Percentiles rank a stretch among this genome's conserved stretches.
phyloP scores from a whole-genome alignment of 2,797 vertebrate genomes.

The Chloroceryle inda region DNA sequence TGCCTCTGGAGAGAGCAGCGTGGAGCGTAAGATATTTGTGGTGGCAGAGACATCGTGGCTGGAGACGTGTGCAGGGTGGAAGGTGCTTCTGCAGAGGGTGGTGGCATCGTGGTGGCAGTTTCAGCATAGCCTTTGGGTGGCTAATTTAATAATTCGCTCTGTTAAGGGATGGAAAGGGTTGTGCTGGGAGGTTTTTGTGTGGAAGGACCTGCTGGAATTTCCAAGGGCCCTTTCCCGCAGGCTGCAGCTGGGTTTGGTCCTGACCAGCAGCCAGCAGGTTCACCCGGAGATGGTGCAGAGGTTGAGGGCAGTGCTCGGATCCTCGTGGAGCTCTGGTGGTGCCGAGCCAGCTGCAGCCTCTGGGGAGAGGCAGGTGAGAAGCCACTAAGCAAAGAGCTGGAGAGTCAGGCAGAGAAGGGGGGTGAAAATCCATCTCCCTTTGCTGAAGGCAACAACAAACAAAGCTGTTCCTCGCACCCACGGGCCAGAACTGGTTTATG shows the following conservation, averaged over 20 bases:
- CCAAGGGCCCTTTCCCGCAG: background rate
- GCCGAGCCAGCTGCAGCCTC: background rate
- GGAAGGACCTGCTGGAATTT: background rate
- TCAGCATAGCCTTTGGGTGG: too few relatives aligned
- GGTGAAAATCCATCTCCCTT: background rate
- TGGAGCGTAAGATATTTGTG: background rate
- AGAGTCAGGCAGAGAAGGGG: background rate
- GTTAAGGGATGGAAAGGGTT: background rate
- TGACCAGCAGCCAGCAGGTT: background rate
- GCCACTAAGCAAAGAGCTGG: background rate
- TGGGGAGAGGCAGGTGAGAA: background rate
- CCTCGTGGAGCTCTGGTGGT: background rate
- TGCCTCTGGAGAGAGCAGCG: accelerated
- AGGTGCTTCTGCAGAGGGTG: background rate
- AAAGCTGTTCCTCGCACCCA: background rate
- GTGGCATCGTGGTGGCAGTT: background rate
- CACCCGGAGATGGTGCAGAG: background rate
- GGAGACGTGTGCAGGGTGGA: background rate
- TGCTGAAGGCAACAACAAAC: background rate
- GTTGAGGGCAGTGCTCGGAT: background rate
- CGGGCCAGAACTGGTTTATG: background rate
- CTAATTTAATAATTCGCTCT: background rate
- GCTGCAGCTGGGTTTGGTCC: background rate
- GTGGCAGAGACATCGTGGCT: background rate
- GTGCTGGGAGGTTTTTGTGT: background rate